phyloP scores from a whole-genome alignment of 2,797 vertebrate species.

The Pelodytes ibericus region DNA sequence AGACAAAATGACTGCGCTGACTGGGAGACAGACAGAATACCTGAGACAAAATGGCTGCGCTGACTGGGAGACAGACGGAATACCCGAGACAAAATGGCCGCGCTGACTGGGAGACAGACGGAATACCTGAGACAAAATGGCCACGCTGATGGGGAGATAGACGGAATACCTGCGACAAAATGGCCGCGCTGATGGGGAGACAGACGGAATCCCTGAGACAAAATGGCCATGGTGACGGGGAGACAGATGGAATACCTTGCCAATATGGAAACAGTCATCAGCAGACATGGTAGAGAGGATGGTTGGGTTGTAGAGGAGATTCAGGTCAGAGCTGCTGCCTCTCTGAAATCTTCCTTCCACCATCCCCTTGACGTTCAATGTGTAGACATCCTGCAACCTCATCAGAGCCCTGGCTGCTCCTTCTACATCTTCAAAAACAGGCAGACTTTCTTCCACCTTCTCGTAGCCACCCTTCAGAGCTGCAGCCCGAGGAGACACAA shows the following conservation, averaged over 20 bases:
- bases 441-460: conserved; percentile 76
- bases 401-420: conserved; percentile 87
- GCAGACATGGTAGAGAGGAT: conserved; percentile 77
- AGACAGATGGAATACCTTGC: conserved; percentile 79
- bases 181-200: too few relatives aligned
- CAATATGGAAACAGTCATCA: conserved; percentile 91
- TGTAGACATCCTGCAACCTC: conserved; percentile 92
- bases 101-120: too few relatives aligned
- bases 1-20: too few relatives aligned
- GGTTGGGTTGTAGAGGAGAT: conserved; percentile 75
- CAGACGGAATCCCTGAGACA: too few relatives aligned
- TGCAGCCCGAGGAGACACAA: conserved; percentile 57
- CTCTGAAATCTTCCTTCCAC: conserved; percentile 81
- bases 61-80: too few relatives aligned
- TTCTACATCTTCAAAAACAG: conserved; percentile 83
- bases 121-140: too few relatives aligned
- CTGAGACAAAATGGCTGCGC: too few relatives aligned
- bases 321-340: conserved; percentile 49
- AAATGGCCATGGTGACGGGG: background rate
- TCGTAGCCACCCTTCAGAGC: conserved; percentile 80
- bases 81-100: too few relatives aligned
- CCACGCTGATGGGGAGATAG: too few relatives aligned
- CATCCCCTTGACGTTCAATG: conserved; percentile 79
- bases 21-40: too few relatives aligned
- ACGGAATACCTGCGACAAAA: too few relatives aligned